phyloP scores from a whole-genome alignment of 2,797 vertebrate genomes.

The Enteromius mattozi region DNA sequence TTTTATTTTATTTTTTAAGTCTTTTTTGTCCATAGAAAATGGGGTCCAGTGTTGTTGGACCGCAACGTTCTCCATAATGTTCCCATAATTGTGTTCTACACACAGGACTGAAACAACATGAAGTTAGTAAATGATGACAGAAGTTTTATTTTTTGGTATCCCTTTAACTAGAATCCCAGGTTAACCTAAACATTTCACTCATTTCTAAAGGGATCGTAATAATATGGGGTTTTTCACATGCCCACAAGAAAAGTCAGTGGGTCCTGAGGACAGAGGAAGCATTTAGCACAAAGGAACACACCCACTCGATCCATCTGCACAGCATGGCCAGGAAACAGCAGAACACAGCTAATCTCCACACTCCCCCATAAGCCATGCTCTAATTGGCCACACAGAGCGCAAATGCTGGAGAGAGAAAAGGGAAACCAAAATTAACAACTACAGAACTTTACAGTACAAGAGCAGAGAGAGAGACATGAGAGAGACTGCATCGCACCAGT shows the following conservation, averaged over 20 bases:
- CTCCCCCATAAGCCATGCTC: constrained; percentile 75
- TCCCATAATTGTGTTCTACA: background rate
- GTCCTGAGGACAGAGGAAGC: constrained; percentile 62
- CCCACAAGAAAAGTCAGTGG: constrained; percentile 7
- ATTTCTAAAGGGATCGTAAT: background rate
- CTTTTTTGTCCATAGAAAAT: background rate
- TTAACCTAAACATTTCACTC: background rate
- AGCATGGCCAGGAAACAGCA: constrained; percentile 75
- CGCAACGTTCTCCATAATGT: background rate
- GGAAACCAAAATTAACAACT: constrained; percentile 58
- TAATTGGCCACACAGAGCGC: constrained; percentile 80
- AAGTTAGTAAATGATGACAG: background rate
- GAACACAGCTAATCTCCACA: constrained; percentile 79
- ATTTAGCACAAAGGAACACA: constrained; percentile 69
- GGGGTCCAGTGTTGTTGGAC: no score
- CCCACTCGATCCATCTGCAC: constrained; percentile 69
- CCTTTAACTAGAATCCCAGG: background rate
- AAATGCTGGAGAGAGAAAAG: constrained; percentile 39
- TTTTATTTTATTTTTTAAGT: no score
- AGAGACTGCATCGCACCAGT: constrained; percentile 66
- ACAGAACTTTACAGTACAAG: constrained; percentile 73
- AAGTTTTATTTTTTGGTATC: background rate
- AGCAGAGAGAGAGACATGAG: constrained; percentile 67
- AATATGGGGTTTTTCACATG: background rate
- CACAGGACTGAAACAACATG: background rate